These are phyloP conservation scores for Rhea pennata DNA, from an alignment of 2,113 vertebrate species.

Conservation along the genomic window DNA sequence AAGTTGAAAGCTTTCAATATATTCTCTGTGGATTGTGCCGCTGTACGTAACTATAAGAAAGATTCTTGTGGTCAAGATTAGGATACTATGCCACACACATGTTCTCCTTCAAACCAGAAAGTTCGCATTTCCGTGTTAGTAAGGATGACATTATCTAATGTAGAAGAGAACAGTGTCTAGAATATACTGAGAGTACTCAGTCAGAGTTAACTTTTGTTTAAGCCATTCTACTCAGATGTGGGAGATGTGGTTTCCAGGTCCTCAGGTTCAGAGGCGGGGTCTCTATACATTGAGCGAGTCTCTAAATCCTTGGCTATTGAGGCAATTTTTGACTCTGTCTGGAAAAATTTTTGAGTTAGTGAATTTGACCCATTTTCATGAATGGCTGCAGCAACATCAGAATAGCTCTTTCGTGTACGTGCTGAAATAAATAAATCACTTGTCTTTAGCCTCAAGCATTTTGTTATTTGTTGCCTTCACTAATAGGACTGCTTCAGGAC, in stretches of 20 bases:
- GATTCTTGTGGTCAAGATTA: not conserved
- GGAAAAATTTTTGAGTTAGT: not conserved
- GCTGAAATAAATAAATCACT: not conserved
- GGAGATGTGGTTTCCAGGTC: not conserved
- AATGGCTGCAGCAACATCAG: not conserved
- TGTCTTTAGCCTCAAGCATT: not conserved
- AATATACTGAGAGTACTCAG: not conserved
- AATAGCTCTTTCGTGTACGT: not conserved
- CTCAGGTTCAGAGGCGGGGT: accelerated
- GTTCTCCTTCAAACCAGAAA: not conserved
- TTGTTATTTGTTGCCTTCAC: not conserved
- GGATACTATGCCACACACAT: not conserved
- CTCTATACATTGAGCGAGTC: not conserved
- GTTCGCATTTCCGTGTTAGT: accelerated
- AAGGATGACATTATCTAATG: not conserved
- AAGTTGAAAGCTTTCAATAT: not conserved
- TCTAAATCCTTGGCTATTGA: not conserved
- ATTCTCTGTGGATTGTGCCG: not conserved
- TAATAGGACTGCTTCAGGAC: not conserved
- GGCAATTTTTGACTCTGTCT: not conserved
- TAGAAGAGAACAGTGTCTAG: not conserved
- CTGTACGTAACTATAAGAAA: not conserved
- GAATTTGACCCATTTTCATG: not conserved
- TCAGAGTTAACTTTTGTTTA: not conserved
- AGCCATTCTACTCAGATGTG: not conserved